Conservation (phyloP, 2,113 vertebrate genomes). For the Gallinago jamesoni region DNA sequence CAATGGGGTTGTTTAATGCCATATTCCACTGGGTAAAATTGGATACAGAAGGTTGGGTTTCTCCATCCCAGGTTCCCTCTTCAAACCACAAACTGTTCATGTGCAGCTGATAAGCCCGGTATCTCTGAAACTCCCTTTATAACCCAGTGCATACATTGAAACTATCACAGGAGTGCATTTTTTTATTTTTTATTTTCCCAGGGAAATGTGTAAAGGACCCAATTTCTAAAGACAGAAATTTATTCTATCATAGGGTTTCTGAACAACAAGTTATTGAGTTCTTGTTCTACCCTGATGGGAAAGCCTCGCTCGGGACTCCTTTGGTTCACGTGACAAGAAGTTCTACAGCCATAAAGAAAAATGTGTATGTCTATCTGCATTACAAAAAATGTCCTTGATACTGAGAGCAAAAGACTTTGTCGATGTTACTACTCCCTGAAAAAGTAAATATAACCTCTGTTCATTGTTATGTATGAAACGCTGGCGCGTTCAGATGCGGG, state of each 20-base stretch:
- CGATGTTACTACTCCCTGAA: neutral
- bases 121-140: slow-evolving; percentile 65
- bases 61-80: slow-evolving; percentile 55
- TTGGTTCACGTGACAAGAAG: neutral
- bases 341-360: neutral
- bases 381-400: neutral
- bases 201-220: slow-evolving; percentile 12
- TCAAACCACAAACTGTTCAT: slow-evolving; percentile 66
- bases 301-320: neutral
- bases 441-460: neutral
- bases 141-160: slow-evolving; percentile 42
- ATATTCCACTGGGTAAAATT: slow-evolving; percentile 58
- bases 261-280: slow-evolving; percentile 39
- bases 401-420: neutral
- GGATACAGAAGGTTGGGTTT: slow-evolving; percentile 50
- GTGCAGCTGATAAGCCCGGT: slow-evolving; percentile 65
- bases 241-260: slow-evolving; percentile 5
- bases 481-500: neutral
- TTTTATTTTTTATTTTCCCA: neutral
- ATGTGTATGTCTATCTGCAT: neutral
- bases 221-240: slow-evolving; percentile 35
- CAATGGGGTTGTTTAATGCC: slow-evolving; percentile 27
- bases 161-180: slow-evolving; percentile 42
- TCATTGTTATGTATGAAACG: neutral
- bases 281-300: neutral